phyloP scores from a whole-genome alignment of 2,113 vertebrate species.

The Urocitellus parryii region DNA sequence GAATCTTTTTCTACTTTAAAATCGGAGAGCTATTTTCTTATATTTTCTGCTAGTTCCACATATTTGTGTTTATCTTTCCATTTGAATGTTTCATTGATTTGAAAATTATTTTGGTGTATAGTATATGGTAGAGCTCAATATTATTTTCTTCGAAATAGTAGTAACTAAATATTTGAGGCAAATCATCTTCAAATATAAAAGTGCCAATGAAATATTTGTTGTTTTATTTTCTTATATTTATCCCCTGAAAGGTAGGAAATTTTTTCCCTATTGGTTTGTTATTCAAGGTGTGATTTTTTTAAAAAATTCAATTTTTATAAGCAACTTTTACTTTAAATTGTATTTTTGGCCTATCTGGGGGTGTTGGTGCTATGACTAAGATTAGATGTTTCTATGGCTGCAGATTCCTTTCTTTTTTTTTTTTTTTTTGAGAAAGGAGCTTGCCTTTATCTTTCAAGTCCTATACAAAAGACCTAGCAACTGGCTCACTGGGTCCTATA shows the following conservation, averaged over 20 bases:
- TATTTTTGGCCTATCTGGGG: conserved; percentile 42
- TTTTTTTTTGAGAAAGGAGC: conserved; percentile 61
- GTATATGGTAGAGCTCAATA: neutral
- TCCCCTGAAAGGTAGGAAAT: neutral
- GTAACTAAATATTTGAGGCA: conserved; percentile 28
- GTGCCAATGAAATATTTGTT: neutral
- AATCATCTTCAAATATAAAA: conserved; percentile 59
- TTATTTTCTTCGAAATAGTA: neutral
- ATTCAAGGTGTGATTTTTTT: conserved; percentile 46
- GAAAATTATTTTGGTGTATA: neutral
- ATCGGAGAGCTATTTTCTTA: neutral
- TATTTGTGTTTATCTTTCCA: conserved; percentile 13
- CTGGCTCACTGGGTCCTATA: conserved; percentile 73
- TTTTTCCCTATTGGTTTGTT: conserved; percentile 34
- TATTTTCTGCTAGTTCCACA: neutral
- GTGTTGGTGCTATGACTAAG: conserved; percentile 63
- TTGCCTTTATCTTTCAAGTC: conserved; percentile 73
- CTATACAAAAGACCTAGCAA: conserved; percentile 73
- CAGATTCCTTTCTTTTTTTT: conserved; percentile 47
- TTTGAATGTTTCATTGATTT: conserved; percentile 51
- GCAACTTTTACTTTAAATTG: conserved; percentile 66
- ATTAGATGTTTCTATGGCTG: conserved; percentile 75
- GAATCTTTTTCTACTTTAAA: neutral
- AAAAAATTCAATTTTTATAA: conserved; percentile 59
- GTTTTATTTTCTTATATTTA: conserved; percentile 48